Evolutionary conservation across 2,113 vertebrate species (phyloP).

Genomic region (Myocastor coypus): DNA sequence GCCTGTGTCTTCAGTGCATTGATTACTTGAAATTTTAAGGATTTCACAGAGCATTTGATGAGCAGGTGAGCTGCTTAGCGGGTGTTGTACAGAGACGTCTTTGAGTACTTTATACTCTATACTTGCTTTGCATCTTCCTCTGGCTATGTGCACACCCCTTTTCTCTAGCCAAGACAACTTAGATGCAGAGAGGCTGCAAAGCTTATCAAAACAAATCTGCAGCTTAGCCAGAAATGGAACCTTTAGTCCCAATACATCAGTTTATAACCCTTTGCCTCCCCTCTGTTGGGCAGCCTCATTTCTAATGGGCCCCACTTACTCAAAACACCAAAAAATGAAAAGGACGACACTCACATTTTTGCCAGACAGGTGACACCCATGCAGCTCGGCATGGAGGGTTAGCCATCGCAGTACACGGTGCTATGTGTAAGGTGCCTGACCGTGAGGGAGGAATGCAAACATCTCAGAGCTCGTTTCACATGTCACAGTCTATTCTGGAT

Average conservation of each 20-base stretch:
- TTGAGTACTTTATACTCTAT: neutral
- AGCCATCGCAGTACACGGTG: neutral
- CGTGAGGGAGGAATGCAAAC: conserved; percentile 50
- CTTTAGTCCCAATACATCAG: neutral
- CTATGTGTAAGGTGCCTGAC: conserved; percentile 59
- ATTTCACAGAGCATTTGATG: conserved; percentile 13
- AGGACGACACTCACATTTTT: conserved; percentile 65
- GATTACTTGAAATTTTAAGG: conserved; percentile 40
- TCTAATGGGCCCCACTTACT: conserved; percentile 10
- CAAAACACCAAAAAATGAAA: conserved; percentile 2
- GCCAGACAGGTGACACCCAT: conserved; percentile 39
- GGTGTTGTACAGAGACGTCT: neutral
- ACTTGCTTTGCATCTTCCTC: neutral
- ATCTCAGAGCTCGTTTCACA: neutral
- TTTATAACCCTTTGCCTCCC: neutral
- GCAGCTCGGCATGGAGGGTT: conserved; percentile 36
- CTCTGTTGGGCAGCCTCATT: neutral
- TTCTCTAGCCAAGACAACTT: neutral
- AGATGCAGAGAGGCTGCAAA: neutral
- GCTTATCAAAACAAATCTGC: conserved; percentile 6
- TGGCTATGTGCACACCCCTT: neutral
- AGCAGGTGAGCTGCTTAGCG: neutral
- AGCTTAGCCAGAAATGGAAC: neutral
- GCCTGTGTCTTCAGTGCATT: neutral
- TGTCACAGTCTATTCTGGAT: conserved; percentile 62